Evolutionary conservation across 2,797 vertebrate species (phyloP).

Genomic region (Cyclopterus lumpus): DNA sequence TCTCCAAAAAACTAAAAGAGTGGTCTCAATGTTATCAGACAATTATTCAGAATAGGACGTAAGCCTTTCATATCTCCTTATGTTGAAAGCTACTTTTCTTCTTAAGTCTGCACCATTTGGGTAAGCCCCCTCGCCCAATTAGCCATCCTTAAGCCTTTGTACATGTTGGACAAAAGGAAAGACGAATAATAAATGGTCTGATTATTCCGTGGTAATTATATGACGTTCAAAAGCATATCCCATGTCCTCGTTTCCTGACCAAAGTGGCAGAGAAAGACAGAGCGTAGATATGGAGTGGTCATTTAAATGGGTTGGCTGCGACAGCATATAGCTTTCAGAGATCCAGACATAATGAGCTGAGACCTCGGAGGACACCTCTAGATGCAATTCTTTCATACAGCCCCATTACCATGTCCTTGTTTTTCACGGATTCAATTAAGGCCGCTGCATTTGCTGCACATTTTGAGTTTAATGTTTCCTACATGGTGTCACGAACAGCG

Average conservation of each 20-base stretch:
- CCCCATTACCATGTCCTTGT: constrained; percentile 51
- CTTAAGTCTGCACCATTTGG: constrained; percentile 61
- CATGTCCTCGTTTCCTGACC: constrained; percentile 54
- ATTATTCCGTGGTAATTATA: constrained; percentile 80
- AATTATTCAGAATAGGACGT: constrained; percentile 75
- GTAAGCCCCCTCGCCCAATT: constrained; percentile 80
- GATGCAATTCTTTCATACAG: constrained; percentile 35
- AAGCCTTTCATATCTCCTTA: constrained; percentile 69
- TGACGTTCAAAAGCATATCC: constrained; percentile 69
- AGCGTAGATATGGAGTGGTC: constrained; percentile 42
- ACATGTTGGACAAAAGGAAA: constrained; percentile 76
- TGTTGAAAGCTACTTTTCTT: constrained; percentile 76
- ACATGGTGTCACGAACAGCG: not conserved
- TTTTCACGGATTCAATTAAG: constrained; percentile 60
- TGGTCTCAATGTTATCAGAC: constrained; percentile 83
- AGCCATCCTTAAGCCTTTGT: constrained; percentile 77
- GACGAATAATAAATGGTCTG: constrained; percentile 75
- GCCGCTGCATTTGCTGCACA: constrained; percentile 20
- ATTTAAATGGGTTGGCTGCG: constrained; percentile 51
- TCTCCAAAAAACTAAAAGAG: constrained; percentile 65
- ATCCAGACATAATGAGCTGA: constrained; percentile 64
- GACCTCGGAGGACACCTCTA: constrained; percentile 41
- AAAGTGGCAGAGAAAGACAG: constrained; percentile 39
- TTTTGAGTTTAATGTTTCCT: constrained; percentile 11
- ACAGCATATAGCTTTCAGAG: constrained; percentile 52